Conservation (phyloP, 2,888 invertebrate species). For the Spodoptera picta region DNA sequence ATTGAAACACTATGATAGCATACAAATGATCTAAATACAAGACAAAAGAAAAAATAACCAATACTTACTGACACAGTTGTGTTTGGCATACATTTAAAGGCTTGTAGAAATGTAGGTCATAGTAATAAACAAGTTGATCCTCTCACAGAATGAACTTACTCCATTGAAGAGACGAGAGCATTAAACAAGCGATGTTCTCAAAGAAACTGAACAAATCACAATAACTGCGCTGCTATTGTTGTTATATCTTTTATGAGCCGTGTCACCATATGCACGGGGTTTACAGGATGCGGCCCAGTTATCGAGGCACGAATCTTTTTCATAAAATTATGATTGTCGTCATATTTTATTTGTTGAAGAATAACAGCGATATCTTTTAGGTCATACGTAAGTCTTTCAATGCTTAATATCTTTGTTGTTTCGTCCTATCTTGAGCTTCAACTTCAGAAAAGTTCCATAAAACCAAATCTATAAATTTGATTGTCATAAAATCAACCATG, state of each 20-base stretch:
- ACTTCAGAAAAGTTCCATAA: not conserved
- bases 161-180: conserved; percentile 41
- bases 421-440: too few species aligned
- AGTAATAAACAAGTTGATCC: conserved; percentile 34
- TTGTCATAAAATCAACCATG: conserved; percentile 13
- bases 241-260: conserved; percentile 41
- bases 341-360: too few species aligned
- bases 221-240: conserved; percentile 46
- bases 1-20: not conserved
- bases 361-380: too few species aligned
- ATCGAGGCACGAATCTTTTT: too few species aligned
- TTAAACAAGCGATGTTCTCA: conserved; percentile 48
- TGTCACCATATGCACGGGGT: conserved; percentile 35
- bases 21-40: not conserved
- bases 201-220: conserved; percentile 54
- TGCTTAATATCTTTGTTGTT: too few species aligned
- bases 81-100: conserved; percentile 34
- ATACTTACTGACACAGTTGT: conserved; percentile 18
- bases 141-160: conserved; percentile 27
- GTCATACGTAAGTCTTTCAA: too few species aligned
- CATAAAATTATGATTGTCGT: too few species aligned
- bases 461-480: conserved; percentile 18
- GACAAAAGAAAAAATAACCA: conserved; percentile 21
- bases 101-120: conserved; percentile 32
- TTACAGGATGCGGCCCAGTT: conserved; percentile 22